Evolutionary conservation across 2,113 vertebrate species (phyloP), one percentile per base, ranked within the genome.

Genomic region (Oophaga pumilio): DNA sequence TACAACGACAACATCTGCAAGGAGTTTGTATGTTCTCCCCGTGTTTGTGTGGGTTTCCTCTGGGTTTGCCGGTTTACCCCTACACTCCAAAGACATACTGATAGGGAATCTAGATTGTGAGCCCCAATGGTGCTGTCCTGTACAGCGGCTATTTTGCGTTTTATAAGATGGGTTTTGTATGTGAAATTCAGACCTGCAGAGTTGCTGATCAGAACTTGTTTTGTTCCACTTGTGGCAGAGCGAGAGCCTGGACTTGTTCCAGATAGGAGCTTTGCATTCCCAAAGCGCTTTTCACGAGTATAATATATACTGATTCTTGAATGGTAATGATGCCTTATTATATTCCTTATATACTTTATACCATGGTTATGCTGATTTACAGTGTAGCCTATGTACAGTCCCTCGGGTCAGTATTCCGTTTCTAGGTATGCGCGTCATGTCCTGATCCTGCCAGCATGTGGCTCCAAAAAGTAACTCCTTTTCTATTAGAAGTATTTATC

Each of bases 161-260:
- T 14, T 56, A 24, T 56, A 64, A 82, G 33, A 64, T 49, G 8
- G n/a, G 80, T 50, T 64, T 64, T 68, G 43, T 50, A 59, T 82
- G 60, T 82, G 43, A 68, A 13, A 52, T 68, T 50, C 0, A n/a
- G 62, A 68, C 81, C 8, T n/a, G 62, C 20, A 82, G 59, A 82
- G 60, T 49, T 82, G 80, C 62, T 69, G 62, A 83, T 66, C 81
- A 68, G 43, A 83, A 52, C 50, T 82, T 68, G 18, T 52, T 50
- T 68, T 82, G 81, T 83, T 68, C 64, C 22, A 13, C n/a, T 69
- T 53, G 50, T 14, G 20, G 15, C n/a, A 83, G 64, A 43, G 79
- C 15, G 53, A 78, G 43, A 9, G 43, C 0, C 59, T 68, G 62
- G 62, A 68, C 15, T 14, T 52, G 20, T 4, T 69, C 81, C 81